These are phyloP conservation scores for Gymnobelideus leadbeateri DNA, from an alignment of 2,113 vertebrate species.

Conservation along the genomic window DNA sequence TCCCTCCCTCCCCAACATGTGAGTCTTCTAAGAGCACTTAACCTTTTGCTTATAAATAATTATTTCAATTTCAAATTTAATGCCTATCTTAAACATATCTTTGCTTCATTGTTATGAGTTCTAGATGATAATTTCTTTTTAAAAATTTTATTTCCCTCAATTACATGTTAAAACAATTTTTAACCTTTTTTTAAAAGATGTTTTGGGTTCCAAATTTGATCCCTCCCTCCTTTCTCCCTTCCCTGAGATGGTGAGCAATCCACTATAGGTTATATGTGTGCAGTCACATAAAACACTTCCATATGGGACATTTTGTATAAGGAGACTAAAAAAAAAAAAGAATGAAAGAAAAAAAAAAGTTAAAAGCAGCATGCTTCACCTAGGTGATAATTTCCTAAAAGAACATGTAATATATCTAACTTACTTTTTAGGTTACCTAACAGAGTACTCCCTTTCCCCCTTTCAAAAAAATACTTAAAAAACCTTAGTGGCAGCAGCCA, in stretches of 20 bases:
- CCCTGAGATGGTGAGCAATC: too few species aligned
- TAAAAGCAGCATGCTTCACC: too few species aligned
- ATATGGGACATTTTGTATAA: too few species aligned
- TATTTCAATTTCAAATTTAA: slow-evolving; percentile 55
- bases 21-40: slow-evolving; percentile 42
- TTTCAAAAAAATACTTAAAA: background rate
- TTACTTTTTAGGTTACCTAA: background rate
- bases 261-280: too few species aligned
- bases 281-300: too few species aligned
- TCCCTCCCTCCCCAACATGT: background rate
- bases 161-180: slow-evolving; percentile 21
- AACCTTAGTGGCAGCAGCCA: background rate
- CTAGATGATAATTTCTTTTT: slow-evolving; percentile 20
- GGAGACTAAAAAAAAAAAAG: too few species aligned
- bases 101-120: slow-evolving; percentile 17
- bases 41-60: slow-evolving; percentile 50
- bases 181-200: background rate
- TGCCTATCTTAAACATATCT: slow-evolving; percentile 42
- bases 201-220: background rate
- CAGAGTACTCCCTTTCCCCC: background rate
- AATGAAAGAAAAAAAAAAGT: too few species aligned
- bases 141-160: background rate
- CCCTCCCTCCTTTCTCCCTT: too few species aligned
- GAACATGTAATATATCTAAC: background rate
- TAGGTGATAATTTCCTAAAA: background rate